Evolutionary conservation across 2,113 vertebrate species (phyloP).

Genomic region (Brachirus orientalis): DNA sequence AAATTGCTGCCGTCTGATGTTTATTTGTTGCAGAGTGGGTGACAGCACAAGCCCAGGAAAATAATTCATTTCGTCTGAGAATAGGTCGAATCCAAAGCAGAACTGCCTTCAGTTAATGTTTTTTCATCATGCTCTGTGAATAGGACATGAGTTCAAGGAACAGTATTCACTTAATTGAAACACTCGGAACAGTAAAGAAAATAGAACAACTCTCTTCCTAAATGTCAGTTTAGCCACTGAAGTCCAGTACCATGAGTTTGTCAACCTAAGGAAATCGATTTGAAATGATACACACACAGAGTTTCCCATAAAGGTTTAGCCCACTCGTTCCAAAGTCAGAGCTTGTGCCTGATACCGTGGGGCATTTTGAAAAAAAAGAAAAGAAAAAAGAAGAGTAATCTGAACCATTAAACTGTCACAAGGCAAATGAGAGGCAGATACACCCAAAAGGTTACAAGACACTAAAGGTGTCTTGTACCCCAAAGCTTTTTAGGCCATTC

Average conservation of each 20-base stretch:
- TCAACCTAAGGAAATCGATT: constrained; percentile 73
- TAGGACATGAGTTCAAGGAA: constrained; percentile 47
- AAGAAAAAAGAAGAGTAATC: constrained; percentile 27
- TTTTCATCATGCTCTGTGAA: constrained; percentile 31
- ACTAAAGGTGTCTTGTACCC: constrained; percentile 42
- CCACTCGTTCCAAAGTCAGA: constrained; percentile 13
- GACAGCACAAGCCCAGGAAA: constrained; percentile 60
- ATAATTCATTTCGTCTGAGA: constrained; percentile 57
- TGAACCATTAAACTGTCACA: constrained; percentile 67
- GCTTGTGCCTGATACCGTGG: constrained; percentile 25
- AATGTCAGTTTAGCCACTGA: constrained; percentile 65
- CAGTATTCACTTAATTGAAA: constrained; percentile 72
- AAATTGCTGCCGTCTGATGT: constrained; percentile 67
- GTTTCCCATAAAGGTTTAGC: constrained; percentile 6
- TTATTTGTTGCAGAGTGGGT: constrained; percentile 60
- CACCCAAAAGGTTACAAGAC: constrained; percentile 59
- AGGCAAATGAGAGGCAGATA: constrained; percentile 38
- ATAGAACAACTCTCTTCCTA: constrained; percentile 53
- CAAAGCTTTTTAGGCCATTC: constrained; percentile 30
- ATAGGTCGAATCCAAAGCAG: constrained; percentile 43
- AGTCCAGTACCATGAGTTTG: constrained; percentile 57
- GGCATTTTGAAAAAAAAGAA: constrained; percentile 46
- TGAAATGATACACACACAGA: constrained; percentile 19
- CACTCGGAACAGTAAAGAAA: constrained; percentile 56
- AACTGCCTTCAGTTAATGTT: too few relatives aligned